A percentile compares a stretch with the other conserved stretches of the same genome.
Conservation (phyloP, 2,888 invertebrate species). For the Tiliacea aurago region DNA sequence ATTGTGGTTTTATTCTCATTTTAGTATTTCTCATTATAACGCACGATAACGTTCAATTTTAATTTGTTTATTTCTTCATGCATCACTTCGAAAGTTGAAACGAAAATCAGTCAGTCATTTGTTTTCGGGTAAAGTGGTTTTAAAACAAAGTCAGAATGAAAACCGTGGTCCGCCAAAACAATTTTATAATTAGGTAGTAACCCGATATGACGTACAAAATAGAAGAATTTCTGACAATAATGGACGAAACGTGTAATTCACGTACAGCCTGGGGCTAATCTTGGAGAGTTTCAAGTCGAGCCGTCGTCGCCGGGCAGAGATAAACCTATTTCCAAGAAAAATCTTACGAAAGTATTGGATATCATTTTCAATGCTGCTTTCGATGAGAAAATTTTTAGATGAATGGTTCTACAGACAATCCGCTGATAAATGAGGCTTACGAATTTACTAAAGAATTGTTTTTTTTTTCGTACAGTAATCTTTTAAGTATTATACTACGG, state of each 20-base stretch:
- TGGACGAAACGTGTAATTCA: constrained; percentile 42
- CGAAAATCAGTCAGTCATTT: background rate
- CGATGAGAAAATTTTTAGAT: constrained; percentile 22
- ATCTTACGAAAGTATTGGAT: constrained; percentile 32
- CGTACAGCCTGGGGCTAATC: constrained; percentile 19
- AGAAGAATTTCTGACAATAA: constrained; percentile 17
- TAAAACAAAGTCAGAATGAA: background rate
- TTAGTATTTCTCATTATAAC: background rate
- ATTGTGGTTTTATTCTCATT: background rate
- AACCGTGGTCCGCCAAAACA: background rate
- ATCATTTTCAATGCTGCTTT: constrained; percentile 24
- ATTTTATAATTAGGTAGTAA: background rate
- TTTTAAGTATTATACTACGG: constrained; percentile 12
- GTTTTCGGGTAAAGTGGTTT: background rate
- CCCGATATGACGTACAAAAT: background rate
- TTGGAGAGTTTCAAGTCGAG: constrained; percentile 28
- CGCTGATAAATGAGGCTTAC: constrained; percentile 23
- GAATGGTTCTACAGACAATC: constrained; percentile 17
- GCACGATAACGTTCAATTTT: background rate
- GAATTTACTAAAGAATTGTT: constrained; percentile 9
- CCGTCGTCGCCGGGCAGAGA: constrained; percentile 6
- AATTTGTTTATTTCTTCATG: background rate
- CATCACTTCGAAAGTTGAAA: background rate
- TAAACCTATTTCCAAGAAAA: constrained; percentile 30
- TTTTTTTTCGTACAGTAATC: constrained; percentile 14